Base-by-base conservation (phyloP, 2,113 vertebrate species). In the Manacus vitellinus region DNA sequence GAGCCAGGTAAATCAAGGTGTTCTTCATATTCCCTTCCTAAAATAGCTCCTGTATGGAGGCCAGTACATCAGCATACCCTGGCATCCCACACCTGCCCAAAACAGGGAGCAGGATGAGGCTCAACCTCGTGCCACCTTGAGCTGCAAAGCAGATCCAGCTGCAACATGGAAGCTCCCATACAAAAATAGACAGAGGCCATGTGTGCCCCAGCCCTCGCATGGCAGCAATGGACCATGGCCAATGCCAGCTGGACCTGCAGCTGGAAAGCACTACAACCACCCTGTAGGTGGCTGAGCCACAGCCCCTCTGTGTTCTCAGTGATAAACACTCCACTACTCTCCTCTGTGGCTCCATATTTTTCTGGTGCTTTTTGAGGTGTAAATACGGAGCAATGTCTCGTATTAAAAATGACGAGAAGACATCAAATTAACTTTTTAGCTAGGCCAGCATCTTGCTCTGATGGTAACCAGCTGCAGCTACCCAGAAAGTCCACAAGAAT, bases 101-200 rank as follows among this genome's bases (percentile, higher is more conserved):
- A 81, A 52, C 1, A 1, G 24, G 43, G 22, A 88, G 56, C 14
- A 44, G 82, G 51, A 72, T 20, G 37, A 41, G 56, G 44, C 14
- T 75, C 76, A 89, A 7, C 2, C 54, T 83, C 1, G 2, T 22
- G 44, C 37, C 5, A 4, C 24, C 55, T 24, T 0, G 0, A 85
- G 25, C 44, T 35, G 35, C 30, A n/a, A 63, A 51, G 62, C 71
- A 58, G 30, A 87, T 30, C 23, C 72, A 89, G 77, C 47, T 79
- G 84, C 46, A 37, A 46, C 4, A 1, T 2, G 8, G 66, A 43
- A 55, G 68, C 13, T 55, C 28, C 24, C 30, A 20, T 24, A n/a
- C 6, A 46, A 76, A 88, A 88, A 41, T 4, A 78, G 54, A 41
- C 0, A 10, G 17, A 83, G 41, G 58, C 70, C 22, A 49, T 1